Evolutionary conservation across 2,797 vertebrate species (phyloP), one percentile per base, ranked within the genome.

Genomic region (Amazona ochrocephala): DNA sequence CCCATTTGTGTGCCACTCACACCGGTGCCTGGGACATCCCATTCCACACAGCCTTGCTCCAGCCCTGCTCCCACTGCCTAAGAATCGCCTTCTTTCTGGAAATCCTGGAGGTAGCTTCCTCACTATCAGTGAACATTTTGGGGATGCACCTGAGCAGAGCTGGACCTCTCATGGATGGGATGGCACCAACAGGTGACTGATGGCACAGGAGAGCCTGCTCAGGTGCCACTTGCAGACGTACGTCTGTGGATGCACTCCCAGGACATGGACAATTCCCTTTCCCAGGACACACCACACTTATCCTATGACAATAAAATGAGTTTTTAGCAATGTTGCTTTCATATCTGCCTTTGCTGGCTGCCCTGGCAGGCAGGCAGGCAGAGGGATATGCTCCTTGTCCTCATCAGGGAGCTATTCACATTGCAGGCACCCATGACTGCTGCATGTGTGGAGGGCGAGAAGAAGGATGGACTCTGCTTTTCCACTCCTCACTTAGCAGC

Each of bases 211-310:
- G 4, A 71, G 9, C 61, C 39, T 64, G 58, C 30, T n/a, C 8
- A 53, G 14, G 16, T 47, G 9, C 20, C 18, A 13, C 5, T 70
- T 82, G 10, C 39, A 54, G 39, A 62, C n/a, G 24, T 23, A 47
- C 0, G 0, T 42, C 50, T 68, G 23, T 0, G 1, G 13, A 18
- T 71, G 20, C 26, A 67, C 10, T 30, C 7, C 19, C 20, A 80
- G n/a, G 27, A 72, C 18, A 29, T 6, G 11, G 75, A 75, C 39
- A 71, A 3, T 7, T 58, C 13, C 15, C 7, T 72, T 78, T 58
- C 8, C 3, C 0, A 0, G n/a, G 16, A 34, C 14, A 51, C 3
- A 26, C 6, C 4, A 22, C 44, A 24, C 44, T 29, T 47, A 71
- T 11, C 5, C 56, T 23, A 39, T 48, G 47, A 66, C 0, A 0